These are phyloP conservation scores for Eutrigla gurnardus DNA, from an alignment of 2,797 vertebrate species.

Conservation along the genomic window DNA sequence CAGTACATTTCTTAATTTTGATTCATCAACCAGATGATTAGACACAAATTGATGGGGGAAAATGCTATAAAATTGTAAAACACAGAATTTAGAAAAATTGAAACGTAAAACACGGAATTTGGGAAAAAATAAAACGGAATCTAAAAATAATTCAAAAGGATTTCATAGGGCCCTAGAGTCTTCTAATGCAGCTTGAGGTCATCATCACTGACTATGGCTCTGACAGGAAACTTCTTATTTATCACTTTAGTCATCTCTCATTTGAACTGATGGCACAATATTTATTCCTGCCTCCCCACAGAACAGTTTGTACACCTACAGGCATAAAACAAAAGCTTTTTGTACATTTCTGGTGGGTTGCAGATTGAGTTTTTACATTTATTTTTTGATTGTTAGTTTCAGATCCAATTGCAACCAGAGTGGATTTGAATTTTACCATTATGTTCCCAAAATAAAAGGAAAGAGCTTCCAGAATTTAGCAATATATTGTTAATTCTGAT, in stretches of 20 bases:
- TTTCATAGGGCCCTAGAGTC: too few species aligned
- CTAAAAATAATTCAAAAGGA: too few species aligned
- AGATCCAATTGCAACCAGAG: neutral
- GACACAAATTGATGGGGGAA: too few species aligned
- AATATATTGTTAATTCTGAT: neutral
- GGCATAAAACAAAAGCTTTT: neutral
- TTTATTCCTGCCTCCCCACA: neutral
- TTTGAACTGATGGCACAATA: neutral
- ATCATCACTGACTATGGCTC: too few species aligned
- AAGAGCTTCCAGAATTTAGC: neutral
- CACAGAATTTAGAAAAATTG: too few species aligned
- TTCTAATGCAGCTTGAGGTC: too few species aligned
- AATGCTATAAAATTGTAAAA: too few species aligned
- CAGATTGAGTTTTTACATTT: neutral
- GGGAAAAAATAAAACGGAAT: too few species aligned
- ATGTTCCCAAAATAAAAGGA: neutral
- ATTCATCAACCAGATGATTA: too few species aligned
- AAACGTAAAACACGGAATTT: too few species aligned
- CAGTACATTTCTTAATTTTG: too few species aligned
- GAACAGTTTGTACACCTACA: neutral
- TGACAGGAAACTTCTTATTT: slow-evolving; percentile 13
- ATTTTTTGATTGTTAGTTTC: neutral
- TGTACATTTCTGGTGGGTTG: neutral
- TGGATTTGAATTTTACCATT: neutral
- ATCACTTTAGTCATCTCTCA: slow-evolving; percentile 3